Evolutionary conservation across 2,797 vertebrate species (phyloP), one percentile per base, ranked within the genome.

Genomic region (Semotilus atromaculatus): DNA sequence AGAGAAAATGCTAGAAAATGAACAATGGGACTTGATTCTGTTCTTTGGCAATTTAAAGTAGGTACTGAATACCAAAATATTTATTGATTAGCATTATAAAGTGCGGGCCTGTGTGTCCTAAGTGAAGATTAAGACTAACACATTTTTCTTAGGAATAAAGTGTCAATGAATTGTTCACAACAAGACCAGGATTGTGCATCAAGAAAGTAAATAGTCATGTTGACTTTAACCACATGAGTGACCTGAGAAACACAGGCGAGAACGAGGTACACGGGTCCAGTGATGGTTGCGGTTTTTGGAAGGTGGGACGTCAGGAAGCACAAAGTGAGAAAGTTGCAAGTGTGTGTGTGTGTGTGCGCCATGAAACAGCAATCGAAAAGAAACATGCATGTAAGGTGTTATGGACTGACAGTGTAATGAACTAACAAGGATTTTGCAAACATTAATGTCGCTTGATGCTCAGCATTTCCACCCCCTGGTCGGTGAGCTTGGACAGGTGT

Each of bases 221-320:
- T 66, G 62, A 73, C 72, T 38, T 48, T 23, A 29, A 60, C 53
- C n/a, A 18, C 36, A 73, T 11, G n/a, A 82, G 5, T 40, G 16
- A 53, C 7, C 82, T 76, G 72, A 76, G 58, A 75, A 31, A 36
- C 34, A 53, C 43, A 26, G 31, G 38, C 7, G 3, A 72, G 53
- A 53, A 60, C 19, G 5, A 83, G 29, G n/a, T 45, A 62, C 29
- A 51, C 34, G 21, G 60, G 45, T 76, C 53, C 26, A 60, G 9
- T 58, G 26, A 34, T 19, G 11, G 36, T 60, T 60, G 51, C 71
- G 66, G 74, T 11, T 70, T 29, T 67, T 7, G 11, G 43, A 83
- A 51, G 18, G 62, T 58, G n/a, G 71, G 73, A 83, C 34, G 36
- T 58, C 23, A 83, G 62, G 48, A 83, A 83, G 82, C 73, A 76